Evolutionary conservation across 2,797 vertebrate species (phyloP).

Genomic region (Podargus strigoides): DNA sequence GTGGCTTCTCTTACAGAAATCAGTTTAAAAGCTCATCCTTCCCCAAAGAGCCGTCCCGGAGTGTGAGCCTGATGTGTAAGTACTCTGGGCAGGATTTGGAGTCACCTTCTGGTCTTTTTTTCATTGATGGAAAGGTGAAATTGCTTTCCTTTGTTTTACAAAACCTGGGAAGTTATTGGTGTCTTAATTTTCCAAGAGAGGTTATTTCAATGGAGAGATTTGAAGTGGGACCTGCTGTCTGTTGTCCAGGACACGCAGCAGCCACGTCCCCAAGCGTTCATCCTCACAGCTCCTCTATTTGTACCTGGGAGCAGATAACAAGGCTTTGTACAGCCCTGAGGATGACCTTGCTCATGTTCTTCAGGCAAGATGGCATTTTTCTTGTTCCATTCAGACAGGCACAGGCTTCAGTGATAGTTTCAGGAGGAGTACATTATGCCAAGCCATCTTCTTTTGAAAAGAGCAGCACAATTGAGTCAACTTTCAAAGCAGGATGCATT

Average conservation of each 20-base stretch:
- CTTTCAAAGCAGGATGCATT: background rate
- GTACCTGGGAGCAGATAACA: background rate
- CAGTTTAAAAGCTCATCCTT: background rate
- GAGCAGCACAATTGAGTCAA: background rate
- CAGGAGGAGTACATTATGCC: background rate
- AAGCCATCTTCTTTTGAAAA: background rate
- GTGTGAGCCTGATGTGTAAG: too few species aligned
- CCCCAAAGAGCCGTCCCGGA: too few species aligned
- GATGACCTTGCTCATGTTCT: background rate
- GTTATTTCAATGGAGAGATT: background rate
- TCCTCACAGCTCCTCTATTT: background rate
- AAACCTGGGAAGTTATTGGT: accelerated
- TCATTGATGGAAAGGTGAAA: background rate
- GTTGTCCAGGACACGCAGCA: background rate
- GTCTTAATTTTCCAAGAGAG: background rate
- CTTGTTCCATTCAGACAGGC: background rate
- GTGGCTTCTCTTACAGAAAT: background rate
- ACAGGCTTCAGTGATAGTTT: background rate
- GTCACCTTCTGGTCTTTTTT: background rate
- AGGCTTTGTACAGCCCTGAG: background rate
- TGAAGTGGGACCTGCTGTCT: background rate
- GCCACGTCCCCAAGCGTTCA: background rate
- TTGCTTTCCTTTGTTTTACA: background rate
- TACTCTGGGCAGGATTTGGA: background rate
- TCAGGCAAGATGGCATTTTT: background rate